Evolutionary conservation across 2,113 vertebrate species (phyloP), one percentile per base, ranked within the genome.

Genomic region (Phainopepla nitens): DNA sequence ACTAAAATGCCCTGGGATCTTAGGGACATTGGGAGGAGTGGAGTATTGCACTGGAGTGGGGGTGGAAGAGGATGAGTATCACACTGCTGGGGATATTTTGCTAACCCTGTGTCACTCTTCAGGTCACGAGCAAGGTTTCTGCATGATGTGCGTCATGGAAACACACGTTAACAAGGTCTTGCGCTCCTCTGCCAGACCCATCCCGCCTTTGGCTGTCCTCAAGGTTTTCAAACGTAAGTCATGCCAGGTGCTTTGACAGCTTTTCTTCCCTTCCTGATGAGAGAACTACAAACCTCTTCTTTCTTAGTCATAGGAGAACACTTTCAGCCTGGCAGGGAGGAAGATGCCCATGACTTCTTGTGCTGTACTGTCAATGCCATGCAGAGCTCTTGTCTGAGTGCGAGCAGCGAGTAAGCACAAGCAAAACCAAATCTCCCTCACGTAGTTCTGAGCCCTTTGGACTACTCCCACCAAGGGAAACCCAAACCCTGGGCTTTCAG

Each of bases 261-360:
- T 24, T 75, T 49, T 57, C 25, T 57, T 65, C 29, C 42, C 35
- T 58, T 72, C 35, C 20, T 42, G 18, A 12, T 19, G 50, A 61
- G n/a, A 9, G 13, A 81, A 18, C 29, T 16, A 35, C 36, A 50
- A 28, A 35, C 24, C 17, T 23, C 81, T 81, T 71, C 42, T 66
- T 93, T 81, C 47, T 47, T 70, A 99, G 99, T 98, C 60, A 99
- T 99, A 96, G 98, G 98, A 85, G 98, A 98, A 95, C 98, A 99
- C 96, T 99, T 99, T 71, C 98, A 98, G 89, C 98, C 97, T 91
- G 99, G 99, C 90, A 99, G 97, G 94, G 99, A 99, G 84, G 99
- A 99, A 95, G 99, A 99, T 73, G 99, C 99, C 39, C 98, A 99
- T 13, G 98, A 99, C 90, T 99, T 99, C 87, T 97, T 99, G 70